Conservation (phyloP, 2,113 vertebrate species). For the Pelmatolapia mariae region DNA sequence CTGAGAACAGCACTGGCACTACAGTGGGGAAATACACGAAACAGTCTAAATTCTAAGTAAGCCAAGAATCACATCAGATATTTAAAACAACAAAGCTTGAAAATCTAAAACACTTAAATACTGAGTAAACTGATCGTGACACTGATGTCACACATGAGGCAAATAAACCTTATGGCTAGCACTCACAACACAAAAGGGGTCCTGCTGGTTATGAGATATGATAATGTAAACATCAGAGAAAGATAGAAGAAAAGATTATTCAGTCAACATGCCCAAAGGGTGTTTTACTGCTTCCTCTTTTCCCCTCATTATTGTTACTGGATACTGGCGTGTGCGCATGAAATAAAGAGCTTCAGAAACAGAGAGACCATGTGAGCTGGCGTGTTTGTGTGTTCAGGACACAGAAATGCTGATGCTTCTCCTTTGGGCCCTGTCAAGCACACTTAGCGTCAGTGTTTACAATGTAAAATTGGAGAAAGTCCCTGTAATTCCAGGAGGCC, state of each 20-base stretch:
- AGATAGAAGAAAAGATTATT: background rate
- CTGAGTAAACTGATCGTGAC: background rate
- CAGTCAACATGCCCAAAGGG: background rate
- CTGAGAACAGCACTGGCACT: background rate
- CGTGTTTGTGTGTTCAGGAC: slow-evolving; percentile 5
- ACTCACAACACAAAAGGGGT: background rate
- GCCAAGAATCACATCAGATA: background rate
- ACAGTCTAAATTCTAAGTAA: background rate
- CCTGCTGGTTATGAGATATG: background rate
- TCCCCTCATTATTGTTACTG: background rate
- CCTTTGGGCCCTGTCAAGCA: slow-evolving; percentile 54
- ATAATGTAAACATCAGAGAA: background rate
- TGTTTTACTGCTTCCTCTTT: background rate
- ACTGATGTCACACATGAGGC: background rate
- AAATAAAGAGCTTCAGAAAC: background rate
- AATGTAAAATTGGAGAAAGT: slow-evolving; percentile 15
- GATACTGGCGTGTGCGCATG: background rate
- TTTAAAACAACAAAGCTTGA: background rate
- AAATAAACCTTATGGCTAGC: background rate
- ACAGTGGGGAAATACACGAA: background rate
- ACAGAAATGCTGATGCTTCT: slow-evolving; percentile 51
- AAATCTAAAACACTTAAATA: background rate
- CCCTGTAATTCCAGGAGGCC: slow-evolving; percentile 2
- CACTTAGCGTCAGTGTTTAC: slow-evolving; percentile 39
- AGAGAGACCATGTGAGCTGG: background rate